Conservation (phyloP, 2,113 vertebrate species). For the Indri indri region DNA sequence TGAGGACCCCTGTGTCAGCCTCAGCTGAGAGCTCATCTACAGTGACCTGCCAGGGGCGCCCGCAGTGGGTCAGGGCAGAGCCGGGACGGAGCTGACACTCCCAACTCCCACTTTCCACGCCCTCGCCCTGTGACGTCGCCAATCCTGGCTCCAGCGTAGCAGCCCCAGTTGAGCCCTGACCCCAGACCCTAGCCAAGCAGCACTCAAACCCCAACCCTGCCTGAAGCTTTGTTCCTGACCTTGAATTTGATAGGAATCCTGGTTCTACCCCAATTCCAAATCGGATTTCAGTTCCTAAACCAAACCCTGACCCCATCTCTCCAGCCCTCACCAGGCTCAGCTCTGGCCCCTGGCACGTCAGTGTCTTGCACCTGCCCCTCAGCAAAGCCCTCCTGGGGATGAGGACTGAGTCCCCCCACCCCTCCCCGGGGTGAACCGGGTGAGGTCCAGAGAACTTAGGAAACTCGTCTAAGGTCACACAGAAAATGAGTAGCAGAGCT, state of each 20-base stretch:
- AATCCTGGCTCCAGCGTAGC: background rate
- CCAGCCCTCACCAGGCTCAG: background rate
- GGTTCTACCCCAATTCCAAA: background rate
- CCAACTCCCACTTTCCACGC: rapidly evolving
- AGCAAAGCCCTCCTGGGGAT: background rate
- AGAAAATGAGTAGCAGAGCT: background rate
- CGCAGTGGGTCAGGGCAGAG: background rate
- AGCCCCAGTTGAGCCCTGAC: background rate
- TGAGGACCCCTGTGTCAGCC: no score
- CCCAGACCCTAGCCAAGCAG: background rate
- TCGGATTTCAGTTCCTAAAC: background rate
- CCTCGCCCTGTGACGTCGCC: background rate
- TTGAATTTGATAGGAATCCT: background rate
- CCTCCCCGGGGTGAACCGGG: rapidly evolving
- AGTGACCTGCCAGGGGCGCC: background rate
- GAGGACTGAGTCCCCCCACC: background rate
- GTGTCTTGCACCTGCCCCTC: no score
- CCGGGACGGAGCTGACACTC: background rate
- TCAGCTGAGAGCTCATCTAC: no score
- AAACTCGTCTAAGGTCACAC: background rate
- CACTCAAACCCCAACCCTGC: background rate
- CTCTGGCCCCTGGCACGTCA: rapidly evolving
- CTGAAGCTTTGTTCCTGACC: background rate
- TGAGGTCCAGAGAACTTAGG: background rate
- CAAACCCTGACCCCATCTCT: background rate